phyloP scores from a whole-genome alignment of 2,113 vertebrate genomes.

The Pristiophorus japonicus region DNA sequence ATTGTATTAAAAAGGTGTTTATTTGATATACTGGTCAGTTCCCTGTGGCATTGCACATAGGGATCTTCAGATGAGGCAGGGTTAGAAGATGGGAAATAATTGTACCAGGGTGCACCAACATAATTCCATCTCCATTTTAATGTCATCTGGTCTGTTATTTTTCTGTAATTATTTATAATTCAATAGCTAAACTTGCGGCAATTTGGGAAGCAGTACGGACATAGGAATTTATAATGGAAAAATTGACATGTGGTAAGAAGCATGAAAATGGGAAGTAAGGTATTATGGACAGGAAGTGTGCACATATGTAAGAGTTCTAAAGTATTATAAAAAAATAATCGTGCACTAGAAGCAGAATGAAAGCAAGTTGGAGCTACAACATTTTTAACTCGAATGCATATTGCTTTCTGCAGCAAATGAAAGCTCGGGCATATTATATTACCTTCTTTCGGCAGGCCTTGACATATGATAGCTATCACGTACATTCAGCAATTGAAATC shows the following conservation, averaged over 20 bases:
- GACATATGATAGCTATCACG: not conserved
- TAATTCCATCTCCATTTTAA: not conserved
- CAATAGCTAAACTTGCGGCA: not conserved
- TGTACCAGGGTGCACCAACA: not conserved
- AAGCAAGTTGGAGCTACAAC: not conserved
- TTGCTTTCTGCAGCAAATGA: not conserved
- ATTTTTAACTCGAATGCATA: not conserved
- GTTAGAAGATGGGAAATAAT: not conserved
- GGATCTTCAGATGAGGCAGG: not conserved
- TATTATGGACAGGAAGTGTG: not conserved
- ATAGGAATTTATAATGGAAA: too few relatives aligned
- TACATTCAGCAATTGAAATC: not conserved
- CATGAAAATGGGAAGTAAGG: too few relatives aligned
- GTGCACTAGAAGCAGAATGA: not conserved
- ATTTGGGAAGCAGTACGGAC: too few relatives aligned
- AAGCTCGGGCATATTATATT: not conserved
- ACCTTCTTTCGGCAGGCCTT: not conserved
- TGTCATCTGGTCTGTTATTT: too few relatives aligned
- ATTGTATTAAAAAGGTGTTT: not conserved
- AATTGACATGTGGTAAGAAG: too few relatives aligned
- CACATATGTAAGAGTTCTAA: not conserved
- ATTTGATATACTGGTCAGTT: not conserved
- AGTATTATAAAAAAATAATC: not conserved
- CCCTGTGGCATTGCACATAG: too few relatives aligned
- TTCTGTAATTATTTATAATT: not conserved